These are phyloP conservation scores for Myathropa florea DNA, from an alignment of 2,888 invertebrate genomes.

Conservation along the genomic window DNA sequence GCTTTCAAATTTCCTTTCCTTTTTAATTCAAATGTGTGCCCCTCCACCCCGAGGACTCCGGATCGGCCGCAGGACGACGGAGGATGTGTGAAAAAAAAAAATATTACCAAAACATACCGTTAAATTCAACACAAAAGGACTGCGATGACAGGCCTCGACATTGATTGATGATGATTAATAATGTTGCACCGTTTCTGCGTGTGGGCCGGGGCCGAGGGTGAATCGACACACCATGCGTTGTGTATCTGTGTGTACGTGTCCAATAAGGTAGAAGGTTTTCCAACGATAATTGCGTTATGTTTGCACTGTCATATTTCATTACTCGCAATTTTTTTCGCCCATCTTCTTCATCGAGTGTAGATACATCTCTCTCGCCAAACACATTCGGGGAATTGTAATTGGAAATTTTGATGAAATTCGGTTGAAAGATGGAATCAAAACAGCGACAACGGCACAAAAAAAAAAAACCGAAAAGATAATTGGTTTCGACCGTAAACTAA, in stretches of 20 bases:
- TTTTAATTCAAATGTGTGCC: conserved; percentile 34
- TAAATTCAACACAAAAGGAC: conserved; percentile 61
- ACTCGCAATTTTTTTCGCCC: conserved; percentile 25
- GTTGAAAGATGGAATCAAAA: neutral
- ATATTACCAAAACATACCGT: conserved; percentile 27
- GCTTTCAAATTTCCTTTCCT: conserved; percentile 1
- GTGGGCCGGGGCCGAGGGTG: neutral
- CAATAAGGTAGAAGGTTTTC: conserved; percentile 33
- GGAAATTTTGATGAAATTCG: conserved; percentile 35
- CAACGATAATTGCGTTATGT: conserved; percentile 61
- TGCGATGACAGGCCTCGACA: conserved; percentile 74
- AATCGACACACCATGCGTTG: neutral
- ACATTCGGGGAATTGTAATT: conserved; percentile 27
- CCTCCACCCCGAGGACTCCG: too few species aligned
- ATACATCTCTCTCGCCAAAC: neutral
- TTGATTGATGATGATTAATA: conserved; percentile 81
- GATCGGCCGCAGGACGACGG: neutral
- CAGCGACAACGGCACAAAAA: neutral
- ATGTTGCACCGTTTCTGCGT: conserved; percentile 78
- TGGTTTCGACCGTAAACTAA: conserved; percentile 43
- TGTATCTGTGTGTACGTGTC: conserved; percentile 3
- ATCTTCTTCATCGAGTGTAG: neutral
- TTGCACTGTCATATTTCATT: conserved; percentile 61
- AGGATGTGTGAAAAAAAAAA: conserved; percentile 3
- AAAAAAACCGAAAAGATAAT: conserved; percentile 13